Evolutionary conservation across 2,888 invertebrate species (phyloP).

Genomic region (Timema cristinae): DNA sequence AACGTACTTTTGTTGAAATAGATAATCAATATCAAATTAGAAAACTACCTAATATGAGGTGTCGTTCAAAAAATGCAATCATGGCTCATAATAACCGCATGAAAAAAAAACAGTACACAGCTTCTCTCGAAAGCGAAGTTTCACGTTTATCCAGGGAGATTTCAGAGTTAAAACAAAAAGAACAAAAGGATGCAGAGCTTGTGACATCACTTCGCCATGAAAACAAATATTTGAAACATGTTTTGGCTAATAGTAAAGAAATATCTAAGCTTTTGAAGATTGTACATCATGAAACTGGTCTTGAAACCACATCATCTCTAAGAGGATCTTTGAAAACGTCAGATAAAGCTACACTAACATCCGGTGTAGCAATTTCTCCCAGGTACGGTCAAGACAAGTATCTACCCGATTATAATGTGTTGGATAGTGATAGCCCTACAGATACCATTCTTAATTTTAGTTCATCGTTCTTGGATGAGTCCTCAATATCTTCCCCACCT

Average conservation of each 20-base stretch:
- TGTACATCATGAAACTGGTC: conserved; percentile 43
- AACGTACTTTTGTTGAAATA: too few species aligned
- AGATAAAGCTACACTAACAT: too few species aligned
- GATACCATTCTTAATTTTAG: too few species aligned
- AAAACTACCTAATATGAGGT: conserved; percentile 34
- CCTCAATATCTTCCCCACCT: too few species aligned
- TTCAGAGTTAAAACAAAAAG: conserved; percentile 46
- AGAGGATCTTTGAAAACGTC: conserved; percentile 8
- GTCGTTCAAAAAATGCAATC: conserved; percentile 54
- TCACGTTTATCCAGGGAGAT: conserved; percentile 47
- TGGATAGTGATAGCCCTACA: too few species aligned
- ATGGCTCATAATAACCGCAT: conserved; percentile 60
- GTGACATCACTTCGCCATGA: conserved; percentile 51
- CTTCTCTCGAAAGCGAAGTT: conserved; percentile 52
- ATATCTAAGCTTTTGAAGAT: conserved; percentile 50
- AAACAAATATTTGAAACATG: conserved; percentile 52
- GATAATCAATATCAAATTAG: too few species aligned
- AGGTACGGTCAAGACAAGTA: too few species aligned
- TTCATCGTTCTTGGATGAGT: too few species aligned
- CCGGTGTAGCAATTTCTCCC: too few species aligned
- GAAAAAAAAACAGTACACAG: conserved; percentile 57
- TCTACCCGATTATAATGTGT: too few species aligned
- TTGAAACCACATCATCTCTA: conserved; percentile 41
- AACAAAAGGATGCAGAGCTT: conserved; percentile 49
- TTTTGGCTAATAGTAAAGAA: conserved; percentile 52